Base-by-base conservation (phyloP, 2,113 vertebrate genomes). In the Melanerpes formicivorus region DNA sequence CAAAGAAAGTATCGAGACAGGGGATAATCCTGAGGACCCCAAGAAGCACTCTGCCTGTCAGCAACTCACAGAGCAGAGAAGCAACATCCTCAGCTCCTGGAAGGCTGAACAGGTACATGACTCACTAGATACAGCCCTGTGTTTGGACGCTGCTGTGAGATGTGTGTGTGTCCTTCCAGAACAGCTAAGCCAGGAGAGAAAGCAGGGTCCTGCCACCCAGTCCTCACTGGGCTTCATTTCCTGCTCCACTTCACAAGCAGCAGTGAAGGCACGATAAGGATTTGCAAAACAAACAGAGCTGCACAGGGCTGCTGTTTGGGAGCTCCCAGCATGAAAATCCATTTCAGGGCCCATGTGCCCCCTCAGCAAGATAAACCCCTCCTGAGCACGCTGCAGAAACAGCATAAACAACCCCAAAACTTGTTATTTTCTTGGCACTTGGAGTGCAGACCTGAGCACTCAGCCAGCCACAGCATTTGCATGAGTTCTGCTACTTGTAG, bases 301-400 rank as follows among this genome's bases (percentile, higher is more conserved):
- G 80, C 92, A 85, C 18, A 69, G 70, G 6, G 81, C 77, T 95
- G 93, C 87, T 94, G 95, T 96, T 95, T 87, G 92, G 94, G 91
- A 97, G 93, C 93, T 84, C 75, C 42, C 93, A 96, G 97, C 96
- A 95, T 96, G 94, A 97, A 98, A 98, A 98, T 96, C 95, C 94
- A 96, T 97, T 97, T 96, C 94, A 90, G 90, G 87, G 87, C 92
- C 95, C 90, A 83, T 93, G 94, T 97, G 81, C 81, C 93, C 95
- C 87, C 80, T 90, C 50, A 11, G 76, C 1, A 4, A 89, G 97
- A 96, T 97, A 97, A 98, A 96, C 92, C 84, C 75, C 74, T 94
- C 96, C 93, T 82, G 91, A 96, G 88, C 64, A 1, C 4, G 78
- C 87, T 79, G 73, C 82, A 82, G 42, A 92, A 97, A 93, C 94